Conservation (phyloP, 2,113 vertebrate genomes). For the Ptyas mucosa region DNA sequence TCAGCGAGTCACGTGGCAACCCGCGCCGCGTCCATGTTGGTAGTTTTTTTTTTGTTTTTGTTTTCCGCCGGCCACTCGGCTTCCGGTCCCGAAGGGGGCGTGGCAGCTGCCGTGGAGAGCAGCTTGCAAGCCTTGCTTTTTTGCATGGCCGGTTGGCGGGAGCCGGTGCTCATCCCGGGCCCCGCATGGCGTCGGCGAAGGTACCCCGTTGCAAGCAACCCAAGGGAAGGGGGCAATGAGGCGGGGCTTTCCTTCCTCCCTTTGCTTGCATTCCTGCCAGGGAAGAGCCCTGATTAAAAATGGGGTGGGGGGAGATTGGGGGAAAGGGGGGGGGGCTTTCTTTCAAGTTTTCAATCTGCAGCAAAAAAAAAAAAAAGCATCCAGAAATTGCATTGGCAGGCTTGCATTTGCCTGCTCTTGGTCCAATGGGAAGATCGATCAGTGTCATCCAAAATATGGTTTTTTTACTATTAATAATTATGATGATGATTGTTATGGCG, state of each 20-base stretch:
- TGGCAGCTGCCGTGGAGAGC: neutral
- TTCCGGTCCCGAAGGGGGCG: constrained; percentile 9
- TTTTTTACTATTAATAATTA: too few relatives aligned
- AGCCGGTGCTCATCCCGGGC: neutral
- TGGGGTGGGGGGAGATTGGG: neutral
- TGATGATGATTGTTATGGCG: neutral
- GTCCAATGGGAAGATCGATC: neutral
- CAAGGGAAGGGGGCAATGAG: neutral
- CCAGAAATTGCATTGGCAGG: neutral
- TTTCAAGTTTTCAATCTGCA: neutral
- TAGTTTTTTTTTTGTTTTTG: neutral
- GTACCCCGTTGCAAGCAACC: neutral
- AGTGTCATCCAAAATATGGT: neutral
- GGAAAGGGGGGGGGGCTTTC: rapidly evolving
- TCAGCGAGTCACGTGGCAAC: neutral
- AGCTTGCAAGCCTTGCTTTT: neutral
- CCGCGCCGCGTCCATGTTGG: neutral
- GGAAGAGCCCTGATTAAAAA: neutral
- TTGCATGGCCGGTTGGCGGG: neutral
- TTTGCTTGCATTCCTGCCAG: neutral
- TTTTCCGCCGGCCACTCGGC: neutral
- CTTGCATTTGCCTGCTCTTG: neutral
- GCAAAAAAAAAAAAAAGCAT: neutral
- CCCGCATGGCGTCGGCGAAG: neutral
- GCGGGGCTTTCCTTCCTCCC: neutral